Evolutionary conservation across 2,797 vertebrate genomes (phyloP).

Genomic region (Potorous gilbertii): DNA sequence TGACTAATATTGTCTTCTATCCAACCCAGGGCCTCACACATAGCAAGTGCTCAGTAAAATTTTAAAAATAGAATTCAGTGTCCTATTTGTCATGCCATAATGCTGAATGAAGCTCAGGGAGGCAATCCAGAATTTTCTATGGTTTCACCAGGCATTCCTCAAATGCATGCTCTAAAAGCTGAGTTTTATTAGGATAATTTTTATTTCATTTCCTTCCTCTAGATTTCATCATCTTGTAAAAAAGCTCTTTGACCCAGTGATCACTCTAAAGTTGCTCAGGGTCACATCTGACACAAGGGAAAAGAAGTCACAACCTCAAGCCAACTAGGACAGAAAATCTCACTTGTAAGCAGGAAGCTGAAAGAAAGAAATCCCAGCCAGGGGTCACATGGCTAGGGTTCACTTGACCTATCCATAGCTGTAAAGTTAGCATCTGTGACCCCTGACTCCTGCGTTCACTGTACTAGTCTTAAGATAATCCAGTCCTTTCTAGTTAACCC

Average conservation of each 20-base stretch:
- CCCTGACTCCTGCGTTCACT: neutral
- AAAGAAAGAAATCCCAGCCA: neutral
- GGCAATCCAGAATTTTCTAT: neutral
- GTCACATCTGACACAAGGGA: neutral
- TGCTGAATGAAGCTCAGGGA: neutral
- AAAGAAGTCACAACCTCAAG: neutral
- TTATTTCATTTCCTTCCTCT: neutral
- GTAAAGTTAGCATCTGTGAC: neutral
- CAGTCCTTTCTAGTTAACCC: neutral
- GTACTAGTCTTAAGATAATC: neutral
- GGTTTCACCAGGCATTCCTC: neutral
- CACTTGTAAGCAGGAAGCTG: neutral
- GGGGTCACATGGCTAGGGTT: neutral
- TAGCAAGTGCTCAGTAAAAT: neutral
- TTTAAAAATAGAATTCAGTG: neutral
- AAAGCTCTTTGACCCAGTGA: conserved; percentile 4
- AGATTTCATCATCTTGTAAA: conserved; percentile 1
- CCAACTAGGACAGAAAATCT: conserved; percentile 10
- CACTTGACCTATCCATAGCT: neutral
- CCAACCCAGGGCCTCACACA: neutral
- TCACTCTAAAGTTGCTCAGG: neutral
- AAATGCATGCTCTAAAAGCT: neutral
- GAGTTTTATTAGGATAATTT: neutral
- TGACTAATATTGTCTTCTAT: neutral
- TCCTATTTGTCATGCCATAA: neutral